Evolutionary conservation across 2,888 invertebrate genomes (phyloP).

Genomic region (Cheilosia grossa): DNA sequence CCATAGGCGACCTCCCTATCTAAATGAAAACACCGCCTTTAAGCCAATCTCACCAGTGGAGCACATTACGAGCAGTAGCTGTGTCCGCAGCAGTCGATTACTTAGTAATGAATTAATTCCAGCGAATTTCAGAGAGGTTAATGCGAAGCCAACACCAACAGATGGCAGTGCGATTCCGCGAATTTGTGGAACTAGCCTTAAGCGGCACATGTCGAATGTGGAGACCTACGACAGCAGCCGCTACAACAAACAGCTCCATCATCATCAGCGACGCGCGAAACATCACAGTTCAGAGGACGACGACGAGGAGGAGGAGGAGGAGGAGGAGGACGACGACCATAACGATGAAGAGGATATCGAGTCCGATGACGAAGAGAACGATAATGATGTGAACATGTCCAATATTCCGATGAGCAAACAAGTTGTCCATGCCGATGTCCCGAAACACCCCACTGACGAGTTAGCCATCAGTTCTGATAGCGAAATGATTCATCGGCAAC

Average conservation of each 20-base stretch:
- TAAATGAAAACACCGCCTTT: conserved; percentile 81
- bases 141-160: conserved; percentile 79
- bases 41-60: conserved; percentile 81
- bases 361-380: conserved; percentile 36
- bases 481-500: conserved; percentile 65
- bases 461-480: conserved; percentile 65
- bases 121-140: conserved; percentile 40
- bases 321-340: conserved; percentile 80
- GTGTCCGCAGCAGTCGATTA: conserved; percentile 51
- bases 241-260: conserved; percentile 58
- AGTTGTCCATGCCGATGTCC: conserved; percentile 50
- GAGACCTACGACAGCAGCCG: conserved; percentile 76
- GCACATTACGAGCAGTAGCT: conserved; percentile 55
- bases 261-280: conserved; percentile 52
- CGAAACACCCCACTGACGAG: conserved; percentile 51
- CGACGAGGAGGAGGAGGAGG: conserved; percentile 78
- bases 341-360: conserved; percentile 54
- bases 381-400: conserved; percentile 36
- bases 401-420: conserved; percentile 34
- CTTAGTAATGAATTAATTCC: conserved; percentile 63
- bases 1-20: conserved; percentile 77
- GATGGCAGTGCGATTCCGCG: conserved; percentile 69
- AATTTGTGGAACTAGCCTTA: conserved; percentile 77
- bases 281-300: conserved; percentile 45
- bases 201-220: conserved; percentile 77